A percentile compares a stretch with the other conserved stretches of the same genome.
These are phyloP conservation scores for Eucidaris tribuloides DNA, from an alignment of 35 echinoderm and acorn worm genomes.

Conservation along the genomic window DNA sequence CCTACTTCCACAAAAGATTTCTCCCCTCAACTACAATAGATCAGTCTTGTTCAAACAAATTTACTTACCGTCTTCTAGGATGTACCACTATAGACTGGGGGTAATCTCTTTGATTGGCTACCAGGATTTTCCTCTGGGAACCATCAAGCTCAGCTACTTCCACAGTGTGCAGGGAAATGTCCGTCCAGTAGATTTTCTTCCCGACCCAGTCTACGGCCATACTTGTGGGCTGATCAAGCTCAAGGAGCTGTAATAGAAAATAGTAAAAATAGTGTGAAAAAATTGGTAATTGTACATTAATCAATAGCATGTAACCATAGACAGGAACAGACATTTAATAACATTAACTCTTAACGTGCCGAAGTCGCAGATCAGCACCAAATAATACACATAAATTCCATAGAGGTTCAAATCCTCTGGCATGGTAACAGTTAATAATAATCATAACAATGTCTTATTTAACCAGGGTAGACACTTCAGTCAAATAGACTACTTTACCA, in stretches of 20 bases:
- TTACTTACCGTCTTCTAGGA: conserved; percentile 38
- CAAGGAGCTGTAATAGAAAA: neutral
- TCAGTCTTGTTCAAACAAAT: neutral
- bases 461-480: too few species aligned
- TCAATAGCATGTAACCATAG: neutral
- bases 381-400: too few species aligned
- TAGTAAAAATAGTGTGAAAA: neutral
- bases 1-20: neutral
- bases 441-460: too few species aligned
- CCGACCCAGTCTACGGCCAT: conserved; percentile 52
- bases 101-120: neutral
- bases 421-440: neutral
- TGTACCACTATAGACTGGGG: conserved; percentile 37
- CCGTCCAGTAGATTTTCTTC: conserved; percentile 53
- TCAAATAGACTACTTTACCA: too few species aligned
- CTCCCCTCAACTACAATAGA: neutral
- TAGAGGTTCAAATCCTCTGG: too few species aligned
- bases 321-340: neutral
- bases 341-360: neutral
- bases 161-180: neutral
- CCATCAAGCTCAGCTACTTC: conserved; percentile 13
- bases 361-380: too few species aligned
- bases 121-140: neutral
- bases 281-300: neutral
- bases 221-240: conserved; percentile 41